phyloP scores from a whole-genome alignment of 2,888 invertebrate genomes.

The Toxonevra muliebris region DNA sequence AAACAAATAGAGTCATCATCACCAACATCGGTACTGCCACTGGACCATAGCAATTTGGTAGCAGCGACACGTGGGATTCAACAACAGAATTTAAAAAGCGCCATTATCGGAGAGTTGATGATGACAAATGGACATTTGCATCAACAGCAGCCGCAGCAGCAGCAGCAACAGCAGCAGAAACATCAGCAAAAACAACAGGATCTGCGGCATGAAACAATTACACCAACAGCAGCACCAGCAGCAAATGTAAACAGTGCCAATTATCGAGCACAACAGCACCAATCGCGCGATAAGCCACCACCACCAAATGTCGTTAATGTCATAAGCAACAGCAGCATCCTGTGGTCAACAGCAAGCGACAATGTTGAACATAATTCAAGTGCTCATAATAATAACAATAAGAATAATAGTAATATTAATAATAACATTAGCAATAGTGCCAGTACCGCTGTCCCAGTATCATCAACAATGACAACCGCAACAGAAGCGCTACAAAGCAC shows the following conservation, averaged over 20 bases:
- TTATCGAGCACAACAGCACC: conserved; percentile 18
- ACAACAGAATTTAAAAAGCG: conserved; percentile 26
- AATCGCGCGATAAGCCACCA: neutral
- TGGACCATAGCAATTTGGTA: too few relatives aligned
- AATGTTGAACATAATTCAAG: conserved; percentile 36
- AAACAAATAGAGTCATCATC: too few relatives aligned
- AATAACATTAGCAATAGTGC: conserved; percentile 6
- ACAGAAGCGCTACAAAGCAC: conserved; percentile 12
- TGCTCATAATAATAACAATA: conserved; percentile 39
- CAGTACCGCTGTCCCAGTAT: neutral
- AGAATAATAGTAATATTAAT: conserved; percentile 30
- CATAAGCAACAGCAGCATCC: neutral
- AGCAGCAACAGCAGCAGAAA: conserved; percentile 24
- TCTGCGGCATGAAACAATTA: conserved; percentile 26
- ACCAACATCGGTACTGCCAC: too few relatives aligned
- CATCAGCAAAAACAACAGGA: conserved; percentile 20
- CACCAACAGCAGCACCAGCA: conserved; percentile 2
- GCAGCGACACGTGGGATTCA: too few relatives aligned
- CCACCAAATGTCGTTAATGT: neutral
- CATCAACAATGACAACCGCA: conserved; percentile 16
- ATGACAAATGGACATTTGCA: conserved; percentile 37
- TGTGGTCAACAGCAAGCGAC: neutral
- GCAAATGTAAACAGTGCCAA: neutral
- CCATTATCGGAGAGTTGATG: conserved; percentile 22
- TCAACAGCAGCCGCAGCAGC: conserved; percentile 30